Evolutionary conservation across 2,797 vertebrate genomes (phyloP), one percentile per base, ranked within the genome.

Genomic region (Furcifer pardalis): DNA sequence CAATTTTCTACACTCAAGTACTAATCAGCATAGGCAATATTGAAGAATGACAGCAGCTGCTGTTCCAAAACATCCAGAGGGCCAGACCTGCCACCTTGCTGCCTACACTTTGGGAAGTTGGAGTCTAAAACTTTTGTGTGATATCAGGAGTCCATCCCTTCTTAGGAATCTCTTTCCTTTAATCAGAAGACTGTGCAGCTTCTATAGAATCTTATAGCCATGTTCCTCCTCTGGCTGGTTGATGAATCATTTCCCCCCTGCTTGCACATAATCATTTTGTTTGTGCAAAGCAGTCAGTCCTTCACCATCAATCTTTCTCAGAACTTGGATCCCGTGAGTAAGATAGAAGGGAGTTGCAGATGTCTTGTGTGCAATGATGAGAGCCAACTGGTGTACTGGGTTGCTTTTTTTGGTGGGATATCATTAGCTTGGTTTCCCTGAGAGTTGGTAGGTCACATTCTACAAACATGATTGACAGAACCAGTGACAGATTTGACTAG

Each of bases 401-500:
- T 60, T 78, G n/a, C 74, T 81, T 83, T 65, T 84, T 69, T 77
- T 49, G 75, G 83, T 87, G 77, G 86, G 77, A 87, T 81, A 87
- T 86, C 86, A 86, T 91, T 88, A 86, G 82, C 75, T 86, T n/a
- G 83, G 72, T 72, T 76, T 88, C 86, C 76, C 78, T n/a, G 82
- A 82, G 81, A 85, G 77, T 62, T 75, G 75, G 78, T 83, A 79
- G 84, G 84, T 86, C 82, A 80, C 59, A 65, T 68, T 79, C 79
- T 86, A 69, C 78, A 86, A 85, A 83, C 77, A 76, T 88, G 86
- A 89, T 82, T 88, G 86, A 79, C 72, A 88, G 25, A 82, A 84
- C 63, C 2, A 49, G 82, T 72, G 82, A 87, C 77, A 76, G 84
- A 78, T 84, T 79, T n/a, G n/a, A n/a, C n/a, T n/a, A n/a, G n/a